Base-by-base conservation (phyloP, 2,888 invertebrate genomes). In the Vannuccia rotundouncinata region DNA sequence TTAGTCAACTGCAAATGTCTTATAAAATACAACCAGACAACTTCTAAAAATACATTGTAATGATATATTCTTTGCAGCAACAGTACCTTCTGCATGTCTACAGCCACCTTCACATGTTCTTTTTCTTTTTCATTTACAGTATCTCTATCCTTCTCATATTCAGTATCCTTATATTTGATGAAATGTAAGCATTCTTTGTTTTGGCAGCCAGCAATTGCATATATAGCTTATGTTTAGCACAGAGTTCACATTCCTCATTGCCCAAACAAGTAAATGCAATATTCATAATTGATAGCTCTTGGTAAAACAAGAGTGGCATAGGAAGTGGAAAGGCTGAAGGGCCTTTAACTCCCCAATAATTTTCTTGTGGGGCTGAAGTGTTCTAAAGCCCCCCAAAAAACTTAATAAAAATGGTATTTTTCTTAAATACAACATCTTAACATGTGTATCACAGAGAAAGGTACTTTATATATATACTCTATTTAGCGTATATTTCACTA, bases 41-140 rank as follows among this genome's bases (percentile, higher is more conserved):
- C 45, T 45, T 45, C 10, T 45, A 17, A 45, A 45, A 13, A 45
- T 45, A 45, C 45, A 45, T 45, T 45, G 45, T 45, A 45, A 13
- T 45, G 45, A 45, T 66, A 2, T 22, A 66, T 66, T 66, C 5
- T 66, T 66, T 17, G n/a, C n/a, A n/a, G n/a, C n/a, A n/a, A n/a
- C n/a, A n/a, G n/a, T n/a, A n/a, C n/a, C n/a, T n/a, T n/a, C n/a
- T n/a, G n/a, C n/a, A n/a, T n/a, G 25, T 66, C 66, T 27, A 66
- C 66, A 66, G 66, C 66, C 66, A 66, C 66, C 66, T 5, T 66
- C 66, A 66, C 66, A 66, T 66, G 25, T 66, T 66, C 66, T 22
- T 66, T n/a, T n/a, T n/a, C n/a, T n/a, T n/a, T 45, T 66, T 66
- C 66, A 66, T n/a, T 66, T 66, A 66, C 66, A n/a, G 66, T 66